phyloP scores from a whole-genome alignment of 2,797 vertebrate species.

The Cuculus canorus region DNA sequence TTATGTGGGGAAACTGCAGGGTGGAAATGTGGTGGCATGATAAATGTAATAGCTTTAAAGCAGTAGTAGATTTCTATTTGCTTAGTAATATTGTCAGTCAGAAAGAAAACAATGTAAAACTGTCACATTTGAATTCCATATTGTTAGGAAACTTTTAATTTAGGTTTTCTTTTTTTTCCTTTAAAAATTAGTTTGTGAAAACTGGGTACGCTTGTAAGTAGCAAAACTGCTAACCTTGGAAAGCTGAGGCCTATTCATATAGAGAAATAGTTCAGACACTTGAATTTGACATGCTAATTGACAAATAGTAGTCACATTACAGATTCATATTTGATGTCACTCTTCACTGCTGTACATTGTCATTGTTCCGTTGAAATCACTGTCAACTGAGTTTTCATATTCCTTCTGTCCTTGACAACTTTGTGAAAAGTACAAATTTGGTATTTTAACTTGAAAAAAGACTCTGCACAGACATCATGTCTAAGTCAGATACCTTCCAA shows the following conservation, averaged over 20 bases:
- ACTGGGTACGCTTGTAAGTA: not conserved
- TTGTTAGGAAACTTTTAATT: not conserved
- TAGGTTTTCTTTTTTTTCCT: not conserved
- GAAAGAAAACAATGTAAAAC: not conserved
- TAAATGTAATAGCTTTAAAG: not conserved
- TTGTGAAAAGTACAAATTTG: not conserved
- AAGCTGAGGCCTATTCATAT: not conserved
- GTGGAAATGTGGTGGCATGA: not conserved
- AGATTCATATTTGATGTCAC: slow-evolving; percentile 9
- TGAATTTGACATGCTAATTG: slow-evolving; percentile 16
- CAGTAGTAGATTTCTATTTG: not conserved
- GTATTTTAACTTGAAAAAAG: not conserved
- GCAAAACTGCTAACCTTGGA: not conserved
- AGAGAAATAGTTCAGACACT: not conserved
- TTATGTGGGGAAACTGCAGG: not conserved
- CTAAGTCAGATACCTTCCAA: not conserved
- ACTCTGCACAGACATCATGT: not conserved
- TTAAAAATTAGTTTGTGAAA: not conserved
- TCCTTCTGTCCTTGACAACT: not conserved
- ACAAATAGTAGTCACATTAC: slow-evolving; percentile 1
- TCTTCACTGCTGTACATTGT: not conserved
- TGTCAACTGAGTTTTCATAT: not conserved
- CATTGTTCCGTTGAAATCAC: slow-evolving; percentile 6
- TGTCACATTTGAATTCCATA: not conserved
- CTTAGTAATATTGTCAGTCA: not conserved